phyloP scores from a whole-genome alignment of 2,113 vertebrate species.

The Craseonycteris thonglongyai region DNA sequence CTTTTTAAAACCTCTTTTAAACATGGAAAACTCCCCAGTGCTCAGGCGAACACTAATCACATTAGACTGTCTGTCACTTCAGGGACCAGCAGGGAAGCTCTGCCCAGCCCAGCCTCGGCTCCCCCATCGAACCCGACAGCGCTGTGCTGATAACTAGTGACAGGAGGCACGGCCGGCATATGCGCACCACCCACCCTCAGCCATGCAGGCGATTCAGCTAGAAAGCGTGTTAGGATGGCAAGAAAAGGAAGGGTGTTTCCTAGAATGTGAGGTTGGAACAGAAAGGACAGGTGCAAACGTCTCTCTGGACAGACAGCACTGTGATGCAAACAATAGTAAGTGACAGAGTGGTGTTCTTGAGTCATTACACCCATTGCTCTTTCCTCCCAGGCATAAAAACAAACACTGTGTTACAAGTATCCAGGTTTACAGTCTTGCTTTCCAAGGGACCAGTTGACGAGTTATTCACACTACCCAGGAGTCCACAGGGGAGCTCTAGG shows the following conservation, averaged over 20 bases:
- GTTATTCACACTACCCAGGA: neutral
- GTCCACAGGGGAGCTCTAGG: neutral
- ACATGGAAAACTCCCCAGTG: neutral
- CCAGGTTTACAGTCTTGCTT: neutral
- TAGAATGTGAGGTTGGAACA: neutral
- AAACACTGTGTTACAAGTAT: neutral
- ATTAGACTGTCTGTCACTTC: neutral
- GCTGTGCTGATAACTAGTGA: neutral
- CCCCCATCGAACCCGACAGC: neutral
- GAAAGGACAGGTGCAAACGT: neutral
- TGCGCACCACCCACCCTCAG: neutral
- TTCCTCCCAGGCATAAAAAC: neutral
- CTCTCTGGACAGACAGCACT: neutral
- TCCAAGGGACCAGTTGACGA: neutral
- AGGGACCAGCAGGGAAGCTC: neutral
- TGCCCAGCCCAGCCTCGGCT: neutral
- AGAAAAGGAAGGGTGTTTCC: neutral
- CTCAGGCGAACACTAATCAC: neutral
- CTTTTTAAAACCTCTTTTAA: neutral
- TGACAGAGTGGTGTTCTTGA: neutral
- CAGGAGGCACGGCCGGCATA: neutral
- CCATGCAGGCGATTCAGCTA: neutral
- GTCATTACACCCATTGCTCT: neutral
- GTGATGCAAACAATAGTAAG: neutral
- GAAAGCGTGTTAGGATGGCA: neutral